Evolutionary conservation across 2,888 invertebrate species (phyloP), one percentile per base, ranked within the genome.

Genomic region (Petrophora chlorosata): DNA sequence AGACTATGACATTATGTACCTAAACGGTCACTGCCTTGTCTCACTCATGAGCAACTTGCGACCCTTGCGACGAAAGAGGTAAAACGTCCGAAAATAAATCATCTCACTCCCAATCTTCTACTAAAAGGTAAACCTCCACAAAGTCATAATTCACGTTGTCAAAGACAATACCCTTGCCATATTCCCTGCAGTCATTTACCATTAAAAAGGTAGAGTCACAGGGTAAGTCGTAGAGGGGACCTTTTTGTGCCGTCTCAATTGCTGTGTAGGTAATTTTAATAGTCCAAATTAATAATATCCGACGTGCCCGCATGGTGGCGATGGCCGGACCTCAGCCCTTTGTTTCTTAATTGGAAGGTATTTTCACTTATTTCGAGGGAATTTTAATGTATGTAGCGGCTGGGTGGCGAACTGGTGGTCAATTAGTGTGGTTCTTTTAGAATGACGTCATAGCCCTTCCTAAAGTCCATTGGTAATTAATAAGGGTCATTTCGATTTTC

Each of bases 281-380:
- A 74, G 73, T 74, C 68, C 70, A 81, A 84, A 83, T 82, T 83
- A 84, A 80, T 80, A 82, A 79, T 78, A 79, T 82, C 81, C 82
- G 76, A 59, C 58, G 53, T 56, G 64, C 80, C 81, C 79, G 81
- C 79, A 80, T 80, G 69, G 55, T 58, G 67, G 61, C 56, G 54
- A 56, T 57, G 41, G 53, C 55, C 53, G 58, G 58, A 58, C 73
- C 73, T 63, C 56, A 64, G 72, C 62, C 74, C 75, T 78, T 79
- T 80, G 79, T 79, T 67, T 67, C 58, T 64, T 79, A 76, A 79
- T 79, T 80, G 74, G 65, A 70, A 71, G 69, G 72, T 75, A 77
- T 70, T 76, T 73, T 72, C 71, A 67, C 70, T 73, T 66, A 65
- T 61, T 67, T 63, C 61, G 67, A 52, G 49, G 65, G 70, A 63